A percentile compares a stretch with the other conserved stretches of the same genome.
Conservation (phyloP, 2,797 vertebrate genomes). For the Tarsius wallacei region DNA sequence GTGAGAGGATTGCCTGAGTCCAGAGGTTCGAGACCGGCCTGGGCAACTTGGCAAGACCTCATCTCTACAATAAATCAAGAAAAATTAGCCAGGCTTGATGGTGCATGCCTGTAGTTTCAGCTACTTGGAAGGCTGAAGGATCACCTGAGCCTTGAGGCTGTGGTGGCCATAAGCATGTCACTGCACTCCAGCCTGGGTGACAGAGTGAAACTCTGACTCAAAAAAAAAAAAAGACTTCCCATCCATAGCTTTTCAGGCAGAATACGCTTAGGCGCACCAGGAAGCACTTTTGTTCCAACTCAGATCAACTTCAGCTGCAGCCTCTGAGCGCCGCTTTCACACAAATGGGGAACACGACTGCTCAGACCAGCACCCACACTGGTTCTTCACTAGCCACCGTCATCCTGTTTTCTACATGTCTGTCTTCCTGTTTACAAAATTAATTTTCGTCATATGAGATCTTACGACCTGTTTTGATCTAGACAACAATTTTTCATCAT, state of each 20-base stretch:
- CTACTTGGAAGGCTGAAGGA: too few relatives aligned
- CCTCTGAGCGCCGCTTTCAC: neutral
- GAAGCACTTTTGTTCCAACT: conserved; percentile 81
- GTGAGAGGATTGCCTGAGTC: too few relatives aligned
- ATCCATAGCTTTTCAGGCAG: conserved; percentile 32
- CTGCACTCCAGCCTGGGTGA: too few relatives aligned
- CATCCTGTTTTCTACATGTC: neutral
- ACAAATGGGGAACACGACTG: neutral
- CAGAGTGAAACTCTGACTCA: too few relatives aligned
- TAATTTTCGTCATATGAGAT: neutral
- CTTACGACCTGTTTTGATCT: neutral
- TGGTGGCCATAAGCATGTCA: too few relatives aligned
- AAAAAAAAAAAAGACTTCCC: conserved; percentile 78
- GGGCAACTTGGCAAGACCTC: too few relatives aligned
- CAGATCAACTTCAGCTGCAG: neutral
- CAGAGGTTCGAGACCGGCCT: too few relatives aligned
- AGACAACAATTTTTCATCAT: neutral
- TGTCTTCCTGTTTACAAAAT: neutral
- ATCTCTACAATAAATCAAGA: too few relatives aligned
- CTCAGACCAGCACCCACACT: fast-evolving
- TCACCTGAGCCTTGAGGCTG: too few relatives aligned
- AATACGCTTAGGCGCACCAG: neutral
- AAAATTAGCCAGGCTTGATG: too few relatives aligned
- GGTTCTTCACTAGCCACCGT: neutral
- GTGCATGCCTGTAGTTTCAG: too few relatives aligned